Evolutionary conservation across 2,888 invertebrate genomes (phyloP), one percentile per base, ranked within the genome.

Genomic region (Campopleginae sp.): DNA sequence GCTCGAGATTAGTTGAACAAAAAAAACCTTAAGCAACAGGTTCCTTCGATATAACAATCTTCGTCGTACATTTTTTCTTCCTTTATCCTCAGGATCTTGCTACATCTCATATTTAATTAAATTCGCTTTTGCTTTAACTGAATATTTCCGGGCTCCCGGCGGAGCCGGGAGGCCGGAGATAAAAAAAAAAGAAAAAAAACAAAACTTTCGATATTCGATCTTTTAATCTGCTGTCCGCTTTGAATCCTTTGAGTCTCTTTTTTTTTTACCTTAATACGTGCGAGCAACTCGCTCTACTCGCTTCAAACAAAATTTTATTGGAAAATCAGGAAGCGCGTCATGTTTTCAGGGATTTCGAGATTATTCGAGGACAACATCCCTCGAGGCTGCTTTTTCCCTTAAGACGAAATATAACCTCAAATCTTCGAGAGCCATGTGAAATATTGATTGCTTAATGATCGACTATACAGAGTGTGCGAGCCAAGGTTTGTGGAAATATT

Each of bases 21-120:
- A 27, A 68, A 68, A 58, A 46, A 5, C 23, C 17, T 44, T n/a
- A n/a, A 74, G 80, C 80, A 75, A 80, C 75, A 80, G 75, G 74
- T 75, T 48, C 74, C 31, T 66, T 44, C 27, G 31, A 23, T 72
- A 23, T 14, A 44, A 17, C 66, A 17, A 23, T 61, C 19, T 19
- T 63, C 44, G 68, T 23, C 19, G 14, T 44, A 2, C 23, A 74
- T 66, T n/a, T 78, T 54, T 72, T 19, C 14, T 14, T 31, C 19
- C 14, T 61, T 58, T 51, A 48, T 68, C 19, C 61, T 51, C 46
- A 42, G 44, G 27, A 58, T 46, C 38, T 38, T 8, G 27, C 82
- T 12, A 42, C 82, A 76, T 74, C 80, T 92, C 91, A 93, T 93
- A 92, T 93, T 93, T 93, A 93, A 93, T 93, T 93, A 93, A 93